Conservation (phyloP, 23 tunicate genomes). For the Styela clava region DNA sequence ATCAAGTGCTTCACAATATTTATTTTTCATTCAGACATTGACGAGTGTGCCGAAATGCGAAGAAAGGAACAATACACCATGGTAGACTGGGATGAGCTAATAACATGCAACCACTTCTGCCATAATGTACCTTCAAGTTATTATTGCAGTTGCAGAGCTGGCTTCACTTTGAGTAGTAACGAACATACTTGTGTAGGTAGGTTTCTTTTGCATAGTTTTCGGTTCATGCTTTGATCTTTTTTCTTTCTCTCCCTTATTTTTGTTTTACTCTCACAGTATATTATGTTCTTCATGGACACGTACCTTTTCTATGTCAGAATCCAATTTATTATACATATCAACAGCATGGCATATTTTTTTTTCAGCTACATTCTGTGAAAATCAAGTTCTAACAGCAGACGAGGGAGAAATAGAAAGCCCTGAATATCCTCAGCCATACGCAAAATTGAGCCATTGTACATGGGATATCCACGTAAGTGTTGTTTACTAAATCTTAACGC, state of each 20-base stretch:
- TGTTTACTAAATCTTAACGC: no score
- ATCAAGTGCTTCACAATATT: no score
- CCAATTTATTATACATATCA: no score
- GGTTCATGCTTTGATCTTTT: no score
- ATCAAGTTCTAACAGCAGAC: slow-evolving; percentile 1
- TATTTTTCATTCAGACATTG: slow-evolving; percentile 47
- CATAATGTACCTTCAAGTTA: slow-evolving; percentile 65
- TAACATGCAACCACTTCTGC: slow-evolving; percentile 77
- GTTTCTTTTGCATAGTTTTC: background rate
- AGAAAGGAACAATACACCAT: slow-evolving; percentile 2
- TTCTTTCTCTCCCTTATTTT: no score
- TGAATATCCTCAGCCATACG: slow-evolving; percentile 64
- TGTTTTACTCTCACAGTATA: no score
- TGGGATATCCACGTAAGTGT: slow-evolving; percentile 59
- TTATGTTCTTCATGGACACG: no score
- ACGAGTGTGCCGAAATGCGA: slow-evolving; percentile 56
- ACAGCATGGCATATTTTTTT: no score
- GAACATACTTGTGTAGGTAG: slow-evolving; percentile 76
- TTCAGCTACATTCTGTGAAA: slow-evolving; percentile 26
- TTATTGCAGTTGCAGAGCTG: slow-evolving; percentile 73
- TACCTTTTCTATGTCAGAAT: background rate
- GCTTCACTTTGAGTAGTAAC: slow-evolving; percentile 58
- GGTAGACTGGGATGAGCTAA: slow-evolving; percentile 72
- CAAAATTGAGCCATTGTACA: slow-evolving; percentile 56
- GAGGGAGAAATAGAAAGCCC: slow-evolving; percentile 44